A percentile compares a stretch with the other conserved stretches of the same genome.
These are phyloP conservation scores for Tetranychus truncatus DNA, from an alignment of 2,888 invertebrate genomes.

Conservation along the genomic window DNA sequence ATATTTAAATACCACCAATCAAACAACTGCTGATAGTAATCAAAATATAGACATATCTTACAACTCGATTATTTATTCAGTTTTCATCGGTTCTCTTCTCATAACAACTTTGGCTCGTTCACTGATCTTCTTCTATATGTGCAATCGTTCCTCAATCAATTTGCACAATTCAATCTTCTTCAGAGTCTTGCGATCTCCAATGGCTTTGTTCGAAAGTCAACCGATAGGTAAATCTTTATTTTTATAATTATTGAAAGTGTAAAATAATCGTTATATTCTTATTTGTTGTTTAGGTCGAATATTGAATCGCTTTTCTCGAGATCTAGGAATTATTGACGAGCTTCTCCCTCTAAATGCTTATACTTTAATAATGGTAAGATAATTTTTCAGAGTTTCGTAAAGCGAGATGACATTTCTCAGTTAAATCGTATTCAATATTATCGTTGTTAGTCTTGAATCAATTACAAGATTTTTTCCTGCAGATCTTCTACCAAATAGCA, in stretches of 20 bases:
- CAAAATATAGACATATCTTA: not conserved
- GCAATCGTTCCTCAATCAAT: constrained; percentile 26
- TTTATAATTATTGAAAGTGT: not conserved
- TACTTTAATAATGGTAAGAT: constrained; percentile 33
- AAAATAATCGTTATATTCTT: not conserved
- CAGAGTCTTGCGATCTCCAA: constrained; percentile 30
- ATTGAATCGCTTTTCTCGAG: constrained; percentile 34
- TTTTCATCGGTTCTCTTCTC: constrained; percentile 18
- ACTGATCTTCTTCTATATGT: constrained; percentile 26
- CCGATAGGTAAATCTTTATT: constrained; percentile 29
- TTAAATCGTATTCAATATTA: constrained; percentile 35
- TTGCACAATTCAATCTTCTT: constrained; percentile 29
- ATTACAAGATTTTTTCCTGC: constrained; percentile 30
- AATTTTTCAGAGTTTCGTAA: too few species aligned
- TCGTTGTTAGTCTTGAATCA: constrained; percentile 32
- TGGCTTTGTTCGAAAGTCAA: constrained; percentile 31
- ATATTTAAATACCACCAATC: not conserved
- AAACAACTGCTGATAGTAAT: not conserved
- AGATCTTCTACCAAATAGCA: not conserved
- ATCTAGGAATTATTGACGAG: constrained; percentile 35
- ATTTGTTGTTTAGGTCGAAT: constrained; percentile 30
- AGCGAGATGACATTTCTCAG: constrained; percentile 36
- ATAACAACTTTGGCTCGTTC: constrained; percentile 21
- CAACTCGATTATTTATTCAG: constrained; percentile 13
- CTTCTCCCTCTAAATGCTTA: constrained; percentile 33